A percentile compares a stretch with the other conserved stretches of the same genome.
Evolutionary conservation across 1,140 invertebrate species (phyloP).

Genomic region (Diuraphis noxia): DNA sequence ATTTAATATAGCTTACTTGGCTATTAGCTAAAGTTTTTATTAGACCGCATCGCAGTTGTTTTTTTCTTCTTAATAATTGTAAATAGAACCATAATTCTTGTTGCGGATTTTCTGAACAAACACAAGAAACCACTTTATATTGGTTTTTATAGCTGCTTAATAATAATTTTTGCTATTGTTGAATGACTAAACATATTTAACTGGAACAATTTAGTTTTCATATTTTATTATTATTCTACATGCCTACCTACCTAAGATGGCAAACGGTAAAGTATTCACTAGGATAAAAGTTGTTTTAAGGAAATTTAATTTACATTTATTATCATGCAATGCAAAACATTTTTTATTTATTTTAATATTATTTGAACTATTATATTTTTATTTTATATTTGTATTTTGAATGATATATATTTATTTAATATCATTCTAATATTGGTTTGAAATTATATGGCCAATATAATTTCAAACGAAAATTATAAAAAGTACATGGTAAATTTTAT

Average conservation of each 20-base stretch:
- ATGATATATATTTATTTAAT: not conserved
- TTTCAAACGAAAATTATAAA: too few relatives aligned
- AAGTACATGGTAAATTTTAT: not conserved
- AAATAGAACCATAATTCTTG: not conserved
- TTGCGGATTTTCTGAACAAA: not conserved
- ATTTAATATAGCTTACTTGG: not conserved
- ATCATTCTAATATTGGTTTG: not conserved
- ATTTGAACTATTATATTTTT: too few relatives aligned
- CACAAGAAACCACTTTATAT: not conserved
- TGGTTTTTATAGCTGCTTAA: not conserved
- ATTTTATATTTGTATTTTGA: too few relatives aligned
- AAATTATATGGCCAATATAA: not conserved
- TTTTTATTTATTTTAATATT: not conserved
- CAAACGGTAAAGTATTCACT: not conserved
- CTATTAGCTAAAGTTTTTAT: not conserved
- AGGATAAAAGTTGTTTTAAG: not conserved
- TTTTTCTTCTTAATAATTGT: slow-evolving; percentile 9
- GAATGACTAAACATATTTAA: not conserved
- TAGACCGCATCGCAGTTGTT: not conserved
- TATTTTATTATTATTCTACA: not conserved
- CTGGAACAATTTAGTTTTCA: not conserved
- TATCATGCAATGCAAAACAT: not conserved
- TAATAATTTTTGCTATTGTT: not conserved
- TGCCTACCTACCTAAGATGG: too few relatives aligned
- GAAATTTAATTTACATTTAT: not conserved